A percentile compares a stretch with the other conserved stretches of the same genome.
Evolutionary conservation across 2,797 vertebrate species (phyloP).

Genomic region (Pipistrellus kuhlii): DNA sequence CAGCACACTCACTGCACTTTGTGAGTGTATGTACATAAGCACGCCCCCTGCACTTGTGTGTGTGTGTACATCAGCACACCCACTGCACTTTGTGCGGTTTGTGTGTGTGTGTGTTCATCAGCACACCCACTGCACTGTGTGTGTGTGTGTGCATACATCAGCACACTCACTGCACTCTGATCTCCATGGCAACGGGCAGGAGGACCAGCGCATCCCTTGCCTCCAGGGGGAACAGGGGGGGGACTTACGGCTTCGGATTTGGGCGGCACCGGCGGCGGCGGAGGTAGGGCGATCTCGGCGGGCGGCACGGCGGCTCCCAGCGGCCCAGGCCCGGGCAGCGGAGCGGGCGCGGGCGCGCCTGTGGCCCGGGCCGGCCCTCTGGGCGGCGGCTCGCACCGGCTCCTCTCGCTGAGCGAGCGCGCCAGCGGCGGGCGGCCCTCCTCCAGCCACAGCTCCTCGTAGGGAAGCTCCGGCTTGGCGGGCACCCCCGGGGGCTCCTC

Average conservation of each 20-base stretch:
- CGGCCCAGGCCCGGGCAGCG: constrained; percentile 88
- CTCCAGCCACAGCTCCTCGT: constrained; percentile 98
- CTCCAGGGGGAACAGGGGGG: background rate
- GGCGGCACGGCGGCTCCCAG: constrained; percentile 86
- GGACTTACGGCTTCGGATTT: constrained; percentile 99
- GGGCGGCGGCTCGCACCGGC: constrained; percentile 87
- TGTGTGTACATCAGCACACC: too few species aligned
- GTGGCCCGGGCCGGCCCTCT: constrained; percentile 87
- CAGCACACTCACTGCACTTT: too few species aligned
- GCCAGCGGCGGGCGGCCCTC: constrained; percentile 88
- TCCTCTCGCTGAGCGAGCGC: constrained; percentile 87
- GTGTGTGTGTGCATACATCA: too few species aligned
- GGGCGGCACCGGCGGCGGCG: constrained; percentile 98
- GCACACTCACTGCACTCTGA: background rate
- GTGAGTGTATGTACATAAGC: too few species aligned
- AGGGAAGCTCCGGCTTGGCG: constrained; percentile 92
- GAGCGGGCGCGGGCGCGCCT: constrained; percentile 66
- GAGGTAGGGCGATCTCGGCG: constrained; percentile 93
- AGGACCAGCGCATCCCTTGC: background rate
- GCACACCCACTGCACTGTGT: too few species aligned
- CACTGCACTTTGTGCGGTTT: too few species aligned
- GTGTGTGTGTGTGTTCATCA: too few species aligned
- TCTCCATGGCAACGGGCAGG: background rate
- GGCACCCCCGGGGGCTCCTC: constrained; percentile 88
- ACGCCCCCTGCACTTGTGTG: too few species aligned